Evolutionary conservation across 2,797 vertebrate species (phyloP).

Genomic region (Kryptopterus vitreolus): DNA sequence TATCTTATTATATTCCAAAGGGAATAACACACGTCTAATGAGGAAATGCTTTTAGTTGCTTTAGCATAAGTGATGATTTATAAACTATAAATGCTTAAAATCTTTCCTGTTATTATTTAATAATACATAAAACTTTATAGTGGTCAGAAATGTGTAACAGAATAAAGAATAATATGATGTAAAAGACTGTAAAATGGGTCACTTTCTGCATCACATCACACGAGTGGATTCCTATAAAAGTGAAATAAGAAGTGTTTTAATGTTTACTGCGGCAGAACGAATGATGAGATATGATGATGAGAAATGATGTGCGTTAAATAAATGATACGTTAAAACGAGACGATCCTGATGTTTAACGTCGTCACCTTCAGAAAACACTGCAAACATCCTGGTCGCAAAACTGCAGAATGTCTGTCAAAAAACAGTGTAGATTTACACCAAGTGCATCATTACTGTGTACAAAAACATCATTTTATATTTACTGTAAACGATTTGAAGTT

Average conservation of each 20-base stretch:
- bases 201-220: not conserved
- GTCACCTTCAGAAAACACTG: conserved; percentile 68
- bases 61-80: not conserved
- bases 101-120: not conserved
- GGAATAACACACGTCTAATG: not conserved
- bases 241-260: not conserved
- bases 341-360: conserved; percentile 3
- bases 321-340: conserved; percentile 5
- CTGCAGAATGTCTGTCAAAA: conserved; percentile 79
- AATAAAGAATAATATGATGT: not conserved
- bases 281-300: not conserved
- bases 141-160: not conserved
- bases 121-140: not conserved
- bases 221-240: not conserved
- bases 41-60: not conserved
- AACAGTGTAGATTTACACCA: not conserved
- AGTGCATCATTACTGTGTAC: not conserved
- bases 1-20: not conserved
- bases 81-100: not conserved
- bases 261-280: not conserved
- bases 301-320: not conserved
- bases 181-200: not conserved
- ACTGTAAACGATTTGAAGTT: not conserved
- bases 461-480: not conserved
- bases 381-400: conserved; percentile 86